phyloP scores from a whole-genome alignment of 2,888 invertebrate genomes.

The Orchesellides sinensis region DNA sequence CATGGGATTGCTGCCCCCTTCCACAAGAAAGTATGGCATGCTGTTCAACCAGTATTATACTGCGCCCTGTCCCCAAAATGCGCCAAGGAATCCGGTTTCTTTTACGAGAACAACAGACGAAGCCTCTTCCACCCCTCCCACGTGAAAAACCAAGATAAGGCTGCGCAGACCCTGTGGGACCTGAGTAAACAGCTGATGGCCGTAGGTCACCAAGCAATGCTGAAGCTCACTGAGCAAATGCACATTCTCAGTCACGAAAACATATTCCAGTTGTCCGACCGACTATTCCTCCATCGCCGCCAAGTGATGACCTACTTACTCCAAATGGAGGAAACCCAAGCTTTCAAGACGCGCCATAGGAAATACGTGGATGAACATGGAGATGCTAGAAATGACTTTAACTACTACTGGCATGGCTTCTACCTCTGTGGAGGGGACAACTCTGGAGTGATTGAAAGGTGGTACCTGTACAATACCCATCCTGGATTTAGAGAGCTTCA shows the following conservation, averaged over 20 bases:
- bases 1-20: background rate
- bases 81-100: constrained; percentile 33
- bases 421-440: constrained; percentile 22
- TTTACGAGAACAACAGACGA: constrained; percentile 32
- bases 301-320: constrained; percentile 37
- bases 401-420: constrained; percentile 35
- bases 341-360: background rate
- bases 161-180: constrained; percentile 7
- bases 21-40: constrained; percentile 19
- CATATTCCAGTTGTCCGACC: constrained; percentile 29
- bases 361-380: background rate
- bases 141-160: background rate
- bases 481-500: constrained; percentile 35
- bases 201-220: constrained; percentile 29
- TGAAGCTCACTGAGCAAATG: constrained; percentile 41
- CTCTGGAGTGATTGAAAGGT: constrained; percentile 25
- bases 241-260: constrained; percentile 35
- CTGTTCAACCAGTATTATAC: constrained; percentile 18
- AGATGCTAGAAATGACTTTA: constrained; percentile 15
- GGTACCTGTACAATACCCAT: constrained; percentile 35
- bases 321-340: constrained; percentile 18
- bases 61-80: constrained; percentile 26
- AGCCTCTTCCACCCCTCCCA: background rate
- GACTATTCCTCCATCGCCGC: constrained; percentile 27
- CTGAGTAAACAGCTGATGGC: constrained; percentile 14